Evolutionary conservation across 2,113 vertebrate species (phyloP).

Genomic region (Morone saxatilis): DNA sequence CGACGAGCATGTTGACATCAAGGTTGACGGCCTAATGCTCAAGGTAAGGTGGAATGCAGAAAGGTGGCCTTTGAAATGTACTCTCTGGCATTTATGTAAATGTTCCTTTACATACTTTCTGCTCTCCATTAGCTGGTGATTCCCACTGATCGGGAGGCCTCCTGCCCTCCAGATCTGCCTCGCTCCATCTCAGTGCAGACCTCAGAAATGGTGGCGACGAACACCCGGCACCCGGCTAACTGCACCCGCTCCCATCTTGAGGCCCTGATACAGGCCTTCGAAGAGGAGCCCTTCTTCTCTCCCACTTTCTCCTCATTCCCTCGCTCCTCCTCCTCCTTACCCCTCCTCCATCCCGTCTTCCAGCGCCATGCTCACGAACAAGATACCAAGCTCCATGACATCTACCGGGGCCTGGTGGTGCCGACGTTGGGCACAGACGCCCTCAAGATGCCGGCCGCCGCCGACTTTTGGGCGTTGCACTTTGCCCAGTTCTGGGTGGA

Average conservation of each 20-base stretch:
- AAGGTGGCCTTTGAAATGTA: neutral
- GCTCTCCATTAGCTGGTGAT: conserved; percentile 88
- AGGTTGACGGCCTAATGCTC: conserved; percentile 96
- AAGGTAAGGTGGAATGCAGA: conserved; percentile 85
- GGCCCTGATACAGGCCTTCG: conserved; percentile 93
- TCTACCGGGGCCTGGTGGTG: conserved; percentile 91
- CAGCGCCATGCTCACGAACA: conserved; percentile 95
- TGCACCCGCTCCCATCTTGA: conserved; percentile 95
- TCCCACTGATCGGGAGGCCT: conserved; percentile 88
- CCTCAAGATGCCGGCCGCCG: conserved; percentile 91
- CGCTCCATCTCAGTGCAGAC: conserved; percentile 94
- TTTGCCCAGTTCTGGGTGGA: conserved; percentile 99
- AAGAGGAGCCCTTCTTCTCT: conserved; percentile 92
- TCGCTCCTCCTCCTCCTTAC: conserved; percentile 78
- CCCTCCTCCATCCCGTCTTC: conserved; percentile 93
- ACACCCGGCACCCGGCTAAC: conserved; percentile 91
- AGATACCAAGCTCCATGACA: conserved; percentile 94
- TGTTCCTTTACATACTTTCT: neutral
- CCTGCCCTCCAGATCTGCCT: conserved; percentile 90
- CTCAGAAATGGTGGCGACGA: conserved; percentile 97
- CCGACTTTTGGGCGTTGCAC: conserved; percentile 94
- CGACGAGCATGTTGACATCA: conserved; percentile 96
- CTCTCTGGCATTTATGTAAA: fast-evolving
- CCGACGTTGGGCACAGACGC: conserved; percentile 88
- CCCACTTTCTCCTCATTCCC: conserved; percentile 87